Evolutionary conservation across 2,113 vertebrate genomes (phyloP).

Genomic region (Ammodytes dubius): DNA sequence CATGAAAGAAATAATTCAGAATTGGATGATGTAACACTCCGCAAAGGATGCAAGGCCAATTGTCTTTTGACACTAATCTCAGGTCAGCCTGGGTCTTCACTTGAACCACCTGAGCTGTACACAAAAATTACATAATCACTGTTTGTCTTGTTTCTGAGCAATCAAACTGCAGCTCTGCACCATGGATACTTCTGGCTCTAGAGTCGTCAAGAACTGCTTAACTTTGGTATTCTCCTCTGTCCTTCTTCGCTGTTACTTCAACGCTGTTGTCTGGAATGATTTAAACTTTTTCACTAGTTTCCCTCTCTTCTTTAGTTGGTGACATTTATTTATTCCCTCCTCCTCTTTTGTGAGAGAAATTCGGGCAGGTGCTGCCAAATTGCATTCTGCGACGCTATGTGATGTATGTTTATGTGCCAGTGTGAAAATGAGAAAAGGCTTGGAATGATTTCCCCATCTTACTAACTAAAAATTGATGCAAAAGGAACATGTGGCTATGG

Average conservation of each 20-base stretch:
- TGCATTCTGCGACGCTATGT: conserved; percentile 22
- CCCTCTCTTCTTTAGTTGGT: conserved; percentile 38
- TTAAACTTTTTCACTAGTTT: conserved; percentile 44
- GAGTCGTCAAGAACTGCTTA: conserved; percentile 58
- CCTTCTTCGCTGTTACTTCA: conserved; percentile 26
- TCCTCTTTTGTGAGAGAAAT: conserved; percentile 27
- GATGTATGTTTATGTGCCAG: conserved; percentile 55
- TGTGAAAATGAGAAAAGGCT: conserved; percentile 60
- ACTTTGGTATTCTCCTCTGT: conserved; percentile 13
- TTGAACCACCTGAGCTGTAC: neutral
- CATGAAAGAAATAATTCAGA: conserved; percentile 16
- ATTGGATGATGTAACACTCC: conserved; percentile 9
- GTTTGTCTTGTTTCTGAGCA: conserved; percentile 43
- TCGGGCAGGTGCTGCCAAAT: conserved; percentile 60
- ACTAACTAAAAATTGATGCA: conserved; percentile 58
- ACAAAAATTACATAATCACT: conserved; percentile 18
- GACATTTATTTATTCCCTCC: conserved; percentile 51
- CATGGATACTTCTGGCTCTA: conserved; percentile 23
- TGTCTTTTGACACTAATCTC: conserved; percentile 17
- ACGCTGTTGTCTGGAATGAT: conserved; percentile 40
- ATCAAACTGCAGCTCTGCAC: conserved; percentile 35
- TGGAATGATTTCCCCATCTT: conserved; percentile 65
- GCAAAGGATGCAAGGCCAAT: neutral
- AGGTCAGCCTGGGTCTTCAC: neutral
- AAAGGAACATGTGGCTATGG: conserved; percentile 59